Conservation (phyloP, 2,113 vertebrate species). For the Otus sunia region DNA sequence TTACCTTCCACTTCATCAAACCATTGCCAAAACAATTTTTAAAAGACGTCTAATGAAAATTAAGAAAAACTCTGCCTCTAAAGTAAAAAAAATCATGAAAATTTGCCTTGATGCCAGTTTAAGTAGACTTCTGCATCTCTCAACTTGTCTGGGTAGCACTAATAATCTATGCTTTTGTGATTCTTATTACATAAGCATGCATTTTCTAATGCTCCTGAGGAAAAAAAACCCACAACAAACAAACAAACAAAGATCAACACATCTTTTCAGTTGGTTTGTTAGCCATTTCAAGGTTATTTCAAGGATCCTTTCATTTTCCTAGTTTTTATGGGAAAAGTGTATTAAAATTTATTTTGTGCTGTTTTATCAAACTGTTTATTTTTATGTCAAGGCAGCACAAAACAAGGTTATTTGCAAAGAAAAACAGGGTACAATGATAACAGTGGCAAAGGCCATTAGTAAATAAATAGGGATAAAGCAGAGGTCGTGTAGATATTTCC, state of each 20-base stretch:
- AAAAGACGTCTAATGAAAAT: not conserved
- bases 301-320: not conserved
- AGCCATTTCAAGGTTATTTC: not conserved
- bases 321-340: not conserved
- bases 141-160: not conserved
- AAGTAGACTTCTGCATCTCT: not conserved
- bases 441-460: not conserved
- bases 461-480: not conserved
- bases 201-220: not conserved
- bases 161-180: not conserved
- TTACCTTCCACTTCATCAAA: not conserved
- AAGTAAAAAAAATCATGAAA: not conserved
- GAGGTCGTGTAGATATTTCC: not conserved
- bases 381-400: not conserved
- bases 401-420: constrained; percentile 23
- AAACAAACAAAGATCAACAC: not conserved
- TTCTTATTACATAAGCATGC: not conserved
- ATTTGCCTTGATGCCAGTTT: not conserved
- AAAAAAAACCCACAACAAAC: not conserved
- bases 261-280: not conserved
- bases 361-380: not conserved
- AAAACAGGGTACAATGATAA: not conserved
- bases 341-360: not conserved
- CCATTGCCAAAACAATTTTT: not conserved
- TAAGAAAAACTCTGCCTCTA: not conserved